Evolutionary conservation across 2,888 invertebrate species (phyloP), one percentile per base, ranked within the genome.

Genomic region (Drosophila siamana): DNA sequence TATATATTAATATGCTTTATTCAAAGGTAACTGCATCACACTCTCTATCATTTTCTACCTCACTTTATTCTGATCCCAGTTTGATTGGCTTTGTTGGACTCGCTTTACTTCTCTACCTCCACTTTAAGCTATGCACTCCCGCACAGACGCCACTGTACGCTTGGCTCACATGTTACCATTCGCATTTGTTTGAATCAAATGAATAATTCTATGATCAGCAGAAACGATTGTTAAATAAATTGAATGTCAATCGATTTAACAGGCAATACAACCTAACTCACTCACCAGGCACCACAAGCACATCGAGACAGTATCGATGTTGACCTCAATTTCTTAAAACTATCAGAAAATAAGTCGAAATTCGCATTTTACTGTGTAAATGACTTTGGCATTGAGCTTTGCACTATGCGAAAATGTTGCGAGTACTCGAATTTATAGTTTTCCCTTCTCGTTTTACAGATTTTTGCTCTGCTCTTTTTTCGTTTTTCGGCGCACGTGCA

Each of bases 281-380:
- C 33, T 22, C 33, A 15, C 43, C n/a, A n/a, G n/a, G n/a, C n/a
- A n/a, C n/a, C n/a, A 16, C 22, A 33, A 47, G 47, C 38, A 48
- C 24, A 26, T 16, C 30, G 19, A 19, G 43, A 19, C 40, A 24
- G 26, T 9, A 4, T 3, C 41, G 13, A 16, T 33, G 66, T 57
- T 63, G 68, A 77, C 67, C 77, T 62, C 77, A 71, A 62, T 66
- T 62, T 71, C 47, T 30, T 33, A 33, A 74, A 74, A 72, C 74
- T 77, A 74, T 63, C 67, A 33, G 41, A 66, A 43, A 50, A 68
- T 62, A 56, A 63, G 73, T 74, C 50, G 48, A 77, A 63, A 60
- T 73, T 77, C 41, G 24, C 54, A 68, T 72, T 56, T 66, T 48
- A 48, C 41, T 52, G 74, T 77, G 60, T 40, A 73, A 74, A 74